Percentiles rank a stretch among this genome's conserved stretches.
Conservation (phyloP, 2,113 vertebrate species). For the Orientallactaga bullata region DNA sequence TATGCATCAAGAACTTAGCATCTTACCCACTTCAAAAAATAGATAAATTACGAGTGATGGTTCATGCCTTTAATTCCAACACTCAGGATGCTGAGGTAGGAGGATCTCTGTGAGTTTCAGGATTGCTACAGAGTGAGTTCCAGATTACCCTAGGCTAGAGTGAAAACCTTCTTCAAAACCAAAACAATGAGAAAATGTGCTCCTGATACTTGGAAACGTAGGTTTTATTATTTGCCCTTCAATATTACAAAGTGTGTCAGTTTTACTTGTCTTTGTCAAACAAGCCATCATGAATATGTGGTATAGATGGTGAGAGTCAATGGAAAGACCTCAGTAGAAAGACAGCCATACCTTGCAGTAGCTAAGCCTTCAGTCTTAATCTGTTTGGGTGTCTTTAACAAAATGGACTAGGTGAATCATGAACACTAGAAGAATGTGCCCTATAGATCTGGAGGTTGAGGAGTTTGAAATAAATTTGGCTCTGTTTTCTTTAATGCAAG, state of each 20-base stretch:
- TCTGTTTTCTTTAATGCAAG: neutral
- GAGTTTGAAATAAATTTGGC: neutral
- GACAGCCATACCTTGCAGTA: neutral
- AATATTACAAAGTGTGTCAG: neutral
- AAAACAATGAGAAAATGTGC: no score
- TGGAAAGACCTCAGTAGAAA: neutral
- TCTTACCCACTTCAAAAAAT: neutral
- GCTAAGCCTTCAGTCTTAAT: neutral
- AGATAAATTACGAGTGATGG: no score
- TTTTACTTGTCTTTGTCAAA: neutral
- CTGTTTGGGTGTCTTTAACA: neutral
- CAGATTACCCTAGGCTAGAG: no score
- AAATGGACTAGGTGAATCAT: neutral
- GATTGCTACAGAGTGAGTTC: no score
- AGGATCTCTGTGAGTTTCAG: no score
- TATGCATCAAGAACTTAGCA: neutral
- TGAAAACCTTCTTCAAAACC: no score
- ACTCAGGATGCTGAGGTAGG: no score
- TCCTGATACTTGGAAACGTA: no score
- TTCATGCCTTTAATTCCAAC: no score
- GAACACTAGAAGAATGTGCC: neutral
- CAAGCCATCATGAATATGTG: neutral
- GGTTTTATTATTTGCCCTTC: neutral
- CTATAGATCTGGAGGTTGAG: neutral
- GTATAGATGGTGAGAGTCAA: neutral